These are phyloP conservation scores for Galerucella calmariensis DNA, from an alignment of 2,888 invertebrate species.

Conservation along the genomic window DNA sequence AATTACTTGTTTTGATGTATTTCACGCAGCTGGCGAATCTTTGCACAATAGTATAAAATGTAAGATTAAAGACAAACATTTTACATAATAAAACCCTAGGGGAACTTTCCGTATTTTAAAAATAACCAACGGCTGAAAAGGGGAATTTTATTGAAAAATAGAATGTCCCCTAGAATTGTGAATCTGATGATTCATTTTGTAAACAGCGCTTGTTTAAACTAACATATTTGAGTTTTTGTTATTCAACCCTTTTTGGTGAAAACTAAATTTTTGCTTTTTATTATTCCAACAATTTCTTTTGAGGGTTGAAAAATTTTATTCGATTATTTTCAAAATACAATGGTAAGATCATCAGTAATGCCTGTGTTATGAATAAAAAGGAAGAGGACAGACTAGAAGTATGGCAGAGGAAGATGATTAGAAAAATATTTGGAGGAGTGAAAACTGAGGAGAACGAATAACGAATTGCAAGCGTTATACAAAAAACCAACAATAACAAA, in stretches of 20 bases:
- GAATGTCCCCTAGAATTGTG: slow-evolving; percentile 5
- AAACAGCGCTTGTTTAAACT: slow-evolving; percentile 2
- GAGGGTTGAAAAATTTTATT: no score
- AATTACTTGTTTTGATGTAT: slow-evolving; percentile 64
- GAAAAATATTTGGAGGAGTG: no score
- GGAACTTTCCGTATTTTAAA: slow-evolving; percentile 37
- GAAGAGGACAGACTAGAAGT: no score
- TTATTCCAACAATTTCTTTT: no score
- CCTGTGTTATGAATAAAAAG: no score
- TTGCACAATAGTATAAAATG: slow-evolving; percentile 53
- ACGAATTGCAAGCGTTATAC: no score
- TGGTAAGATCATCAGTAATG: no score
- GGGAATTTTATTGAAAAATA: slow-evolving; percentile 20
- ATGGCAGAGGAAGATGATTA: no score
- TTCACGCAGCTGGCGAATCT: slow-evolving; percentile 60
- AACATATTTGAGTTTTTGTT: not conserved
- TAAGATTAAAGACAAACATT: slow-evolving; percentile 60
- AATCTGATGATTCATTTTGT: slow-evolving; percentile 20
- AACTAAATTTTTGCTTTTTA: not conserved
- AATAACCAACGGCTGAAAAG: slow-evolving; percentile 34
- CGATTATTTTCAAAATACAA: no score
- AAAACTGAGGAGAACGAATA: no score
- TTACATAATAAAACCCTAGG: slow-evolving; percentile 42
- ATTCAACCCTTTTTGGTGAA: not conserved
- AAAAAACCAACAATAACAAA: no score